Evolutionary conservation across 2,888 invertebrate species (phyloP), one percentile per base, ranked within the genome.

Genomic region (Cheilosia soror): DNA sequence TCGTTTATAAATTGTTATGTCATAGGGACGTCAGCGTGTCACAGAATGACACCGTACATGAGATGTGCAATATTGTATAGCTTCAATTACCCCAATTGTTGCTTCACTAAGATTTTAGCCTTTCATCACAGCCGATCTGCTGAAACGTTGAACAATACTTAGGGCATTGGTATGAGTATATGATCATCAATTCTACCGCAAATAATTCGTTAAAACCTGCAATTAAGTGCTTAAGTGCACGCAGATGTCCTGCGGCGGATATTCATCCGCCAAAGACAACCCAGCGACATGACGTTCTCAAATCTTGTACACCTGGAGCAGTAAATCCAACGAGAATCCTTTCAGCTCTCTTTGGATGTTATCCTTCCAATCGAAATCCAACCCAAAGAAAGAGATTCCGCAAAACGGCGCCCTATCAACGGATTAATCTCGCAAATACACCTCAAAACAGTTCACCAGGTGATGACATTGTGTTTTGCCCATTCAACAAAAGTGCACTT

Each of bases 361-460:
- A 77, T 77, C 82, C 65, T 60, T 66, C 20, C 13, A 77, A 82
- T 77, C 82, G 42, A 73, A 27, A 63, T 58, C 31, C 40, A 31
- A 20, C 40, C 11, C 9, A 49, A 69, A 75, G 76, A 42, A 68
- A 37, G 20, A 49, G 11, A 49, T 31, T 57, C 68, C 47, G 63
- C 68, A 80, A 80, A 80, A 15, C 55, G 76, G 80, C 80, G 69
- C 76, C 82, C 58, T 82, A 82, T 82, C 82, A 60, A 65, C 80
- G 82, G 82, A 77, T 82, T 71, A 72, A 82, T 82, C 82, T 82
- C 5, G 65, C 71, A 66, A 71, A 77, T 51, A 63, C 58, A 57
- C 49, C 65, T 60, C 81, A 66, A 7, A 37, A 11, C 4, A 37
- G 37, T 37, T 37, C 60, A 77, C 82, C 82, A 82, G 82, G 82